Evolutionary conservation across 2,113 vertebrate species (phyloP).

Genomic region (Phyllostomus hastatus): DNA sequence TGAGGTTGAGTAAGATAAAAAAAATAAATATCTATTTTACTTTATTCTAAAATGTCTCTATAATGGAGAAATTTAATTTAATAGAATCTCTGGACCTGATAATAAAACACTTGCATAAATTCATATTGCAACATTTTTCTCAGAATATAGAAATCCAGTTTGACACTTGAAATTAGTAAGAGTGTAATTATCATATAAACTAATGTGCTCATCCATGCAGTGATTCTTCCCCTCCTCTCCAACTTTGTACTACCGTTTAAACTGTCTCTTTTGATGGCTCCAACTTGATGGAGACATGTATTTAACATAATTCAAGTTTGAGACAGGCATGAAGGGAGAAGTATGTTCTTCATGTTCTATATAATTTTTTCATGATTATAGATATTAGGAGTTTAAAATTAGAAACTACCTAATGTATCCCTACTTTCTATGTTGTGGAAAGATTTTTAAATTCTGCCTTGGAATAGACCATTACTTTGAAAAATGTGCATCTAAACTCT

Average conservation of each 20-base stretch:
- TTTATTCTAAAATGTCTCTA: constrained; percentile 20
- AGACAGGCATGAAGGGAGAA: constrained; percentile 24
- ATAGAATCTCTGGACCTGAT: not conserved
- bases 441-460: constrained; percentile 46
- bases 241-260: constrained; percentile 60
- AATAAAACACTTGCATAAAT: constrained; percentile 36
- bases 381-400: constrained; percentile 57
- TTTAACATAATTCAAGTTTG: constrained; percentile 63
- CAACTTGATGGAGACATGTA: constrained; percentile 46
- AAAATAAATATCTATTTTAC: not conserved
- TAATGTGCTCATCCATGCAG: constrained; percentile 51
- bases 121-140: constrained; percentile 45
- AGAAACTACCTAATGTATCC: constrained; percentile 52
- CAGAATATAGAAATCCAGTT: constrained; percentile 50
- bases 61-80: not conserved
- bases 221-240: constrained; percentile 28
- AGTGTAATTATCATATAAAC: constrained; percentile 55
- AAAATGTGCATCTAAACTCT: constrained; percentile 41
- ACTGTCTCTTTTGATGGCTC: constrained; percentile 60
- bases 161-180: constrained; percentile 53
- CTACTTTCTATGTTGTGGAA: constrained; percentile 35
- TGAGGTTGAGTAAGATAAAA: not conserved
- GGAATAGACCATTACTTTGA: constrained; percentile 52
- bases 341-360: constrained; percentile 49
- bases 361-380: constrained; percentile 68